These are phyloP conservation scores for Grus americana DNA, from an alignment of 2,113 vertebrate genomes.

Conservation along the genomic window DNA sequence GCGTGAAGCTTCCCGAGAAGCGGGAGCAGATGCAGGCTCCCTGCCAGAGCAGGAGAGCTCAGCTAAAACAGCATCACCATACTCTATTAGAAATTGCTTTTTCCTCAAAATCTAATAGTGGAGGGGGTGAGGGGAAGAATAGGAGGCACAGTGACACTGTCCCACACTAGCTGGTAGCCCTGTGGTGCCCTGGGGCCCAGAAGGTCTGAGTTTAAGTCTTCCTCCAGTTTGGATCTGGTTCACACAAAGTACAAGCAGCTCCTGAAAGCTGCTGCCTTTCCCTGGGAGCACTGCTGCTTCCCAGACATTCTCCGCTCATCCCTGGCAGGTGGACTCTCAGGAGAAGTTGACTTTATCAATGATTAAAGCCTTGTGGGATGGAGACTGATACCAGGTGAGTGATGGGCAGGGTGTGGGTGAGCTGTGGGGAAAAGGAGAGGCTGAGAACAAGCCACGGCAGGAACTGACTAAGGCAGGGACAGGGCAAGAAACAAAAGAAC, in stretches of 20 bases:
- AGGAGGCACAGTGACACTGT: neutral
- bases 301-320: neutral
- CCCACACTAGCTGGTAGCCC: neutral
- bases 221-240: neutral
- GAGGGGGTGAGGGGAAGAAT: neutral
- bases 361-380: neutral
- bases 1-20: neutral
- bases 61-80: neutral
- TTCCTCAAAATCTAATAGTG: neutral
- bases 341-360: neutral
- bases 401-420: neutral
- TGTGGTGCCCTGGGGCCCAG: neutral
- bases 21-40: neutral
- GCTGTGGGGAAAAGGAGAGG: neutral
- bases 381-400: neutral
- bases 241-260: neutral
- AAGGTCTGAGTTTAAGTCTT: neutral
- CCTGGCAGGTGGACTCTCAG: neutral
- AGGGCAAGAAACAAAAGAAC: neutral
- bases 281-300: neutral
- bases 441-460: neutral
- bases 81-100: neutral
- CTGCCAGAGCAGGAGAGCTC: neutral
- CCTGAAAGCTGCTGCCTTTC: neutral
- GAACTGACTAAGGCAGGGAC: fast-evolving